Base-by-base conservation (phyloP, 1,140 invertebrate species). In the Octopus bimaculoides region DNA sequence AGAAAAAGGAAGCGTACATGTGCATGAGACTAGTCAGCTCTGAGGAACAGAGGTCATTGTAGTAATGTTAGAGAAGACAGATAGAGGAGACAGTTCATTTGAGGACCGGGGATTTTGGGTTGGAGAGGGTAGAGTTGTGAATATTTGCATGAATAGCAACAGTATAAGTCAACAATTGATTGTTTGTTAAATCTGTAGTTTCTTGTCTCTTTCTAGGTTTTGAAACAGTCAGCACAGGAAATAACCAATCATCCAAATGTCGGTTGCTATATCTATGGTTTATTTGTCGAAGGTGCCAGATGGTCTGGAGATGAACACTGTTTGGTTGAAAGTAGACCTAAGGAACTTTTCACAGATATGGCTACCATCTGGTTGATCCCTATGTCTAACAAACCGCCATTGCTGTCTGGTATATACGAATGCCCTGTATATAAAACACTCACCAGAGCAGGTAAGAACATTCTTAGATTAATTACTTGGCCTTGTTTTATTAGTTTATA, bases 401-500 rank as follows among this genome's bases (percentile, higher is more conserved):
- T 86, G 10, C 79, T 79, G 5, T 78, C 77, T 20, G 89, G 89
- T 0, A 85, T 90, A 54, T 91, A 91, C 78, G 87, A 89, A 12
- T 91, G 90, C 80, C 90, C 90, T 17, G 89, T 90, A 14, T 91
- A 91, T 80, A 91, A 91, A 80, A 91, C 90, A 71, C 85, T 91
- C 52, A 91, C 89, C 17, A 84, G 90, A 86, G 90, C 90, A 77
- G 90, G 90, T 90, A 80, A 79, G 85, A 41, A 41, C 26, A 41
- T 41, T 41, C 3, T 41, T 41, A 41, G 1, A 41, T 41, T 41
- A 41, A 41, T 41, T 41, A 41, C 26, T 41, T 41, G 1, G 1
- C 26, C 26, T 41, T 41, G 26, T 41, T 41, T 41, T 41, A 41
- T 41, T 41, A 41, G 26, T 41, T 41, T 41, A 41, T 41, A 41